Evolutionary conservation across 2,888 invertebrate genomes (phyloP), one percentile per base, ranked within the genome.

Genomic region (Trachelus stipa): DNA sequence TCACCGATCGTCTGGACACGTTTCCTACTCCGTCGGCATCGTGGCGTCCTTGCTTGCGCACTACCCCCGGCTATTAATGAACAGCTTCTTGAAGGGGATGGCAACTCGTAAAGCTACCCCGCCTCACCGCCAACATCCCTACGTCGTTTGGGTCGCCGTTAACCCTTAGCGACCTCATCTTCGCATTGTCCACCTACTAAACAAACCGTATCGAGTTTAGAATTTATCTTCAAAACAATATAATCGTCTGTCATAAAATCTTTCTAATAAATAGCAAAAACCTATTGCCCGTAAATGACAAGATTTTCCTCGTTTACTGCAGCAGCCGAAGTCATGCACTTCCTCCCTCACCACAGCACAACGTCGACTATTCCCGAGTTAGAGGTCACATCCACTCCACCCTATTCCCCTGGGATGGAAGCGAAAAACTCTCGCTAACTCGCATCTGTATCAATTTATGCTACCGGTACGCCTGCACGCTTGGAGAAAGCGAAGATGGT

Each of bases 401-500:
- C 56, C 56, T 56, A 56, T 85, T 85, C 86, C 87, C 83, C 81
- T 76, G 85, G 87, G 87, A 86, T 83, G 83, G 81, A 85, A 85
- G 87, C 88, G 90, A 89, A 90, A 90, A 90, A 90, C 88, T 90
- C 89, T 83, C 80, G 87, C 87, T 88, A 90, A 90, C 90, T 90
- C 90, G 88, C 91, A 90, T 90, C 91, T 88, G 91, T 90, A 91
- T 91, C 90, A 90, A 90, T 91, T 90, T 90, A 90, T 89, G 87
- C 88, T 83, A 86, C 85, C 86, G 84, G 56, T 56, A 56, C 56
- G 56, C 56, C 23, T 6, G 56, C 56, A 56, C 23, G 56, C 23
- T 56, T 23, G 56, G 23, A 56, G 23, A 56, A 56, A 23, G 23
- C 56, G 56, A 56, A 56, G 56, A 56, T 56, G 56, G 56, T 23